Conservation (phyloP, 1,140 invertebrate genomes). For the Lucilia cuprina region DNA sequence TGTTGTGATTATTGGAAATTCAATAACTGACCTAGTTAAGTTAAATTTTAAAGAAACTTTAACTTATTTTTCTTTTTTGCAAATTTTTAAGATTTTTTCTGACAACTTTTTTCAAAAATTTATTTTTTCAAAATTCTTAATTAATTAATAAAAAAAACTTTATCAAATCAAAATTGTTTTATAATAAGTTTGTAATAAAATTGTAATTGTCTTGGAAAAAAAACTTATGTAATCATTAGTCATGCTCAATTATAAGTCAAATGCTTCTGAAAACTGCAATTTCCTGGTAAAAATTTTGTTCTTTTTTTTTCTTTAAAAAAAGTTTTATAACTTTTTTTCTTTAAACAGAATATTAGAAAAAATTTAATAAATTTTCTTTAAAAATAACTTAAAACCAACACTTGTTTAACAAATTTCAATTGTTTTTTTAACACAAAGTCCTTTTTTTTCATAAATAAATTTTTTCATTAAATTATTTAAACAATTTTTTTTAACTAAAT, state of each 20-base stretch:
- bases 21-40: conserved; percentile 61
- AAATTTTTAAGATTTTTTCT: neutral
- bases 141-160: neutral
- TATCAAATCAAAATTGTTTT: neutral
- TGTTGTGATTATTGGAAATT: conserved; percentile 46
- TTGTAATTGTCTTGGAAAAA: neutral
- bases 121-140: neutral
- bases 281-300: neutral
- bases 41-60: conserved; percentile 13
- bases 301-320: neutral
- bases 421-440: neutral
- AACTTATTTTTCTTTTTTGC: neutral
- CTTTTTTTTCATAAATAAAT: neutral
- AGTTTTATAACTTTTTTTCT: neutral
- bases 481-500: neutral
- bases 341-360: neutral
- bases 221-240: conserved; percentile 18
- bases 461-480: neutral
- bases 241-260: neutral
- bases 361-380: neutral
- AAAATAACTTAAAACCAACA: neutral
- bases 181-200: neutral
- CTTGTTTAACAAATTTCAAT: neutral
- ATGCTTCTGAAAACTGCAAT: neutral
- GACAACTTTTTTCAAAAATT: conserved; percentile 8